Percentiles rank a stretch among this genome's conserved stretches.
Evolutionary conservation across 2,797 vertebrate species (phyloP).

Genomic region (Podarcis lilfordi): DNA sequence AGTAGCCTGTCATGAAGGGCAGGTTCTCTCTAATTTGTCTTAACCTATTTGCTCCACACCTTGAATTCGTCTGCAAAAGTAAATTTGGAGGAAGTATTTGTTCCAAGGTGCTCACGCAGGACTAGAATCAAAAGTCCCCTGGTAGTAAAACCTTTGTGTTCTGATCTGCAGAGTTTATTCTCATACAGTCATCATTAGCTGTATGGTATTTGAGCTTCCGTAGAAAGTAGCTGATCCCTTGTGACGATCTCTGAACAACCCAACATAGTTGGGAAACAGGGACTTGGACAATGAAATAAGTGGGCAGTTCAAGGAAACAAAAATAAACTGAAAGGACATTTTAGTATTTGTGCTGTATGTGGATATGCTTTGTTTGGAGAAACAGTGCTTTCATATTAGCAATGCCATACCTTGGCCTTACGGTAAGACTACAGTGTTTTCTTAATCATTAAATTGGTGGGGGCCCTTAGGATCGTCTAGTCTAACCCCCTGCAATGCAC

Average conservation of each 20-base stretch:
- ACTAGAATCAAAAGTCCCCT: background rate
- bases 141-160: background rate
- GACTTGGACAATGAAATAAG: background rate
- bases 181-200: background rate
- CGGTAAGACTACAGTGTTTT: background rate
- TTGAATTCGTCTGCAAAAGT: too few species aligned
- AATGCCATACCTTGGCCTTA: fast-evolving
- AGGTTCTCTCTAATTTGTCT: too few species aligned
- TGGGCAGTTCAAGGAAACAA: background rate
- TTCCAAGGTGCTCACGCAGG: background rate
- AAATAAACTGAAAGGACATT: background rate
- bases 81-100: too few species aligned
- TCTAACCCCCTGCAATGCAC: too few species aligned
- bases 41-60: too few species aligned
- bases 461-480: too few species aligned
- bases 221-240: background rate
- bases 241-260: fast-evolving
- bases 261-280: background rate
- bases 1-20: too few species aligned
- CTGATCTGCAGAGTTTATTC: background rate
- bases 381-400: background rate
- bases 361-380: background rate
- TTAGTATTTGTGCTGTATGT: fast-evolving
- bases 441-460: background rate
- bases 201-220: background rate